phyloP scores from a whole-genome alignment of 2,888 invertebrate species.

The Folsomia candida region DNA sequence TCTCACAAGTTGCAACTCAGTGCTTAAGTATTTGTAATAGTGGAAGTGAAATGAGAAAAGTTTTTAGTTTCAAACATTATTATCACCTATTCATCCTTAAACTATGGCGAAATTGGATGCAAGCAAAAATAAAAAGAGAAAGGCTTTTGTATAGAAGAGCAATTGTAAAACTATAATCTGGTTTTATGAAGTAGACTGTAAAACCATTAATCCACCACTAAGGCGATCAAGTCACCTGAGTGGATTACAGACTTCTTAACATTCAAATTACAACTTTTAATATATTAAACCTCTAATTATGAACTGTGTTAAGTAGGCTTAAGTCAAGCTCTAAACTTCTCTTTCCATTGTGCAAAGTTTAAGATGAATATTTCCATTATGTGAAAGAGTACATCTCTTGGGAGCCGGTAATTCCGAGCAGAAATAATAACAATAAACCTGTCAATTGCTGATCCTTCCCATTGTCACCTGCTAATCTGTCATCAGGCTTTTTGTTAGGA shows the following conservation, averaged over 20 bases:
- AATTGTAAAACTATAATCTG: neutral
- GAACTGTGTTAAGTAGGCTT: neutral
- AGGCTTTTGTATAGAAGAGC: too few relatives aligned
- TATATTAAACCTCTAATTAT: neutral
- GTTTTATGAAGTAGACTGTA: neutral
- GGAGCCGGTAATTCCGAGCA: too few relatives aligned
- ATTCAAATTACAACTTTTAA: neutral
- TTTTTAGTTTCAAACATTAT: too few relatives aligned
- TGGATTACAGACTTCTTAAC: neutral
- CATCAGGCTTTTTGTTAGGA: too few relatives aligned
- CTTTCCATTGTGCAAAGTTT: neutral
- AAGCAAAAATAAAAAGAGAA: too few relatives aligned
- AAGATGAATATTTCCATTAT: too few relatives aligned
- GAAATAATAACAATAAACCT: neutral
- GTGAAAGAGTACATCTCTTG: too few relatives aligned
- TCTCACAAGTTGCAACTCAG: too few relatives aligned
- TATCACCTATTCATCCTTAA: too few relatives aligned
- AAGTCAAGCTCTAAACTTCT: neutral
- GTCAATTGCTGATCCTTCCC: neutral
- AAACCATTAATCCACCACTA: constrained; percentile 9
- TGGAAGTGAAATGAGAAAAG: too few relatives aligned
- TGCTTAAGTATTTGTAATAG: too few relatives aligned
- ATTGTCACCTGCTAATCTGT: neutral
- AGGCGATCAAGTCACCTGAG: neutral
- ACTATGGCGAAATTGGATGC: too few relatives aligned